These are phyloP conservation scores for Rhamnusium bicolor DNA, from an alignment of 2,888 invertebrate species.

Conservation along the genomic window DNA sequence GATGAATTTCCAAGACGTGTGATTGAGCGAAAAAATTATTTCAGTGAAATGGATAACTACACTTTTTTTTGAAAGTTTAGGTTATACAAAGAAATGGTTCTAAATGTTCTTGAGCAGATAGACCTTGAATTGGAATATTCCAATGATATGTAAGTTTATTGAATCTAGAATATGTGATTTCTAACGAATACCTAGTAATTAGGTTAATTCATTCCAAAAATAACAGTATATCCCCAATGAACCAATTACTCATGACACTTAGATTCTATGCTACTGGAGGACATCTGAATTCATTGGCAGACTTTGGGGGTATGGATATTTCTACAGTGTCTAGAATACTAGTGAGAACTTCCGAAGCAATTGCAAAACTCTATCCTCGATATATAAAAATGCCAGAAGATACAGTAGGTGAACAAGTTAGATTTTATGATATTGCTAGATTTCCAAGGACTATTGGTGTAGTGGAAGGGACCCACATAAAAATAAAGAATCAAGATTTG, in stretches of 20 bases:
- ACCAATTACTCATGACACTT: background rate
- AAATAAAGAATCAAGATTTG: background rate
- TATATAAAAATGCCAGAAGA: constrained; percentile 17
- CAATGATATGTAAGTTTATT: constrained; percentile 12
- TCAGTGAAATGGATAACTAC: background rate
- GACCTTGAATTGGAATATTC: constrained; percentile 3
- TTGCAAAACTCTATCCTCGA: constrained; percentile 7
- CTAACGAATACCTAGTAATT: background rate
- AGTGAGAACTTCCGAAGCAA: constrained; percentile 8
- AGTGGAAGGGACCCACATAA: constrained; percentile 22
- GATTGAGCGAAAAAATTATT: background rate
- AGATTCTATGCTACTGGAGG: constrained; percentile 1
- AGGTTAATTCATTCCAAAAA: background rate
- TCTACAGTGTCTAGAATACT: constrained; percentile 7
- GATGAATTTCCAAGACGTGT: constrained; percentile 8
- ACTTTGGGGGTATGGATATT: background rate
- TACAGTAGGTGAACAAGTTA: background rate
- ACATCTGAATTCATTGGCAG: background rate
- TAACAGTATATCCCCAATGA: background rate
- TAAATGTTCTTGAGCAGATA: constrained; percentile 8
- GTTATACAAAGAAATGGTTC: constrained; percentile 2
- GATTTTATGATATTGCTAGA: constrained; percentile 6
- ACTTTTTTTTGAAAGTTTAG: background rate
- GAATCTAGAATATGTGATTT: background rate
- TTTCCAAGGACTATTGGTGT: constrained; percentile 12